A percentile compares a stretch with the other conserved stretches of the same genome.
Evolutionary conservation across 2,113 vertebrate species (phyloP).

Genomic region (Prinia subflava): DNA sequence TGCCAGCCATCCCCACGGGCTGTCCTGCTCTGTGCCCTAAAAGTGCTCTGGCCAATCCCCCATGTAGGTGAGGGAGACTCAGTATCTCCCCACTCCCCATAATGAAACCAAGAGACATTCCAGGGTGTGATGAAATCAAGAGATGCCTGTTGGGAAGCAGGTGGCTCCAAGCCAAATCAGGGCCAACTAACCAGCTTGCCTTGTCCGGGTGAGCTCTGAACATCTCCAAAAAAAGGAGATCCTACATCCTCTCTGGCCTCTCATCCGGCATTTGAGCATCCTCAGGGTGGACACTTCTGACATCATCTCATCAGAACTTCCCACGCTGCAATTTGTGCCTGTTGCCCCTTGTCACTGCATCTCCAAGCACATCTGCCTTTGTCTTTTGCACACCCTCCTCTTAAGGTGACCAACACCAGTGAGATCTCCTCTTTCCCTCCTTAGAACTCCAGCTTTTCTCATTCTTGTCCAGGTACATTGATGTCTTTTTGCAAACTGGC

Average conservation of each 20-base stretch:
- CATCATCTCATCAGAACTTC: neutral
- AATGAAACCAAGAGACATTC: neutral
- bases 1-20: neutral
- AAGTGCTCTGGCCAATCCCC: neutral
- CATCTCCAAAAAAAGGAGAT: neutral
- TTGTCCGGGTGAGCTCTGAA: neutral
- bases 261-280: neutral
- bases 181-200: neutral
- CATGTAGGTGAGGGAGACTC: neutral
- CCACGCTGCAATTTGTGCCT: neutral
- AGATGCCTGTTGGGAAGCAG: accelerated
- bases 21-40: accelerated
- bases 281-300: neutral
- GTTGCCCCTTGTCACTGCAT: neutral
- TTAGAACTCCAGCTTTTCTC: neutral
- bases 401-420: neutral
- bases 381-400: neutral
- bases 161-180: neutral
- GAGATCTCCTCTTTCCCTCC: neutral
- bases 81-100: neutral
- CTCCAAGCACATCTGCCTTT: neutral
- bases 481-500: neutral
- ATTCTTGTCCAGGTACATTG: neutral
- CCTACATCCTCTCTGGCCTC: neutral
- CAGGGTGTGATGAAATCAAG: neutral